Evolutionary conservation across 2,113 vertebrate species (phyloP).

Genomic region (Brachypodius melanocephalos): DNA sequence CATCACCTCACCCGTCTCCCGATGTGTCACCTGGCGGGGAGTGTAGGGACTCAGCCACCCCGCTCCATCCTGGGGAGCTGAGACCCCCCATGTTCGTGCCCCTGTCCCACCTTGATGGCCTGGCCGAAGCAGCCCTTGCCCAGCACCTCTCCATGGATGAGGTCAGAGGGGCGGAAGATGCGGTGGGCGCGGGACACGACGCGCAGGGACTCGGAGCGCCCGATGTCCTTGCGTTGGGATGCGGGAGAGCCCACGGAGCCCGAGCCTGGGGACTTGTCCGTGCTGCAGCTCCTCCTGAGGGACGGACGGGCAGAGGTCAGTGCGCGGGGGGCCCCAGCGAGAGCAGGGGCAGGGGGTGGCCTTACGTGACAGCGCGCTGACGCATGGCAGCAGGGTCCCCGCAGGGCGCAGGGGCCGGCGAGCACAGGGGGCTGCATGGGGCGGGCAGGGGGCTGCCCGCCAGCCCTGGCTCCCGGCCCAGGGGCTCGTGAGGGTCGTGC

Average conservation of each 20-base stretch:
- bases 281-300: slow-evolving; percentile 88
- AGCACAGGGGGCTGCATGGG: slow-evolving; percentile 66
- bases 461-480: slow-evolving; percentile 61
- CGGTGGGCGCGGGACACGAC: slow-evolving; percentile 85
- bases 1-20: slow-evolving; percentile 96
- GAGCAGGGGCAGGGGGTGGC: neutral
- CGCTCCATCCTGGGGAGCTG: accelerated
- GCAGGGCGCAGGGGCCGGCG: slow-evolving; percentile 72
- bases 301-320: neutral
- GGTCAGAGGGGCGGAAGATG: slow-evolving; percentile 94
- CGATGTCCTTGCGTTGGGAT: slow-evolving; percentile 87
- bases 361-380: slow-evolving; percentile 78
- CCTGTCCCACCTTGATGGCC: slow-evolving; percentile 88
- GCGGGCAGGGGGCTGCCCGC: slow-evolving; percentile 71
- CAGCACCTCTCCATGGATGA: slow-evolving; percentile 95
- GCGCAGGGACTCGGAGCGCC: slow-evolving; percentile 90
- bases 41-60: neutral
- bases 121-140: slow-evolving; percentile 96
- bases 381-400: slow-evolving; percentile 64
- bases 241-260: slow-evolving; percentile 81
- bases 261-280: slow-evolving; percentile 88
- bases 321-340: accelerated
- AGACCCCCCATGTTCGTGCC: accelerated
- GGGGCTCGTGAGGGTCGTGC: slow-evolving; percentile 85
- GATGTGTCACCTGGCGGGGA: slow-evolving; percentile 86